Evolutionary conservation across 2,888 invertebrate genomes (phyloP).

Genomic region (Quadroppia sp.): DNA sequence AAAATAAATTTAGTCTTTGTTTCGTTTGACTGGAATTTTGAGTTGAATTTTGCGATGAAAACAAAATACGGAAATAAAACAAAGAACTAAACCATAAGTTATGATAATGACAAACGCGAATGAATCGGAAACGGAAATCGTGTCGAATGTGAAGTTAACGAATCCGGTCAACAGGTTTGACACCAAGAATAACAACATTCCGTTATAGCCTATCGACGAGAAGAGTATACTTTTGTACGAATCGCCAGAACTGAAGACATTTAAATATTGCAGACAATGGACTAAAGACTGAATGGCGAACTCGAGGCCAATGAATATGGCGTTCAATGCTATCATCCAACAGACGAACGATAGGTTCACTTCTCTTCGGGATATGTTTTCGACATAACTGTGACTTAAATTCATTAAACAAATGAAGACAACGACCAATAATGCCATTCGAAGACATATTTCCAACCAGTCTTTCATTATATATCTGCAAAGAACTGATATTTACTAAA

Average conservation of each 20-base stretch:
- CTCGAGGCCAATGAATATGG: slow-evolving; percentile 36
- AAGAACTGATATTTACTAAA: not conserved
- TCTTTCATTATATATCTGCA: slow-evolving; percentile 15
- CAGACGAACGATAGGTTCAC: slow-evolving; percentile 76
- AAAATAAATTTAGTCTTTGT: no score
- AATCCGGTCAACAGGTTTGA: slow-evolving; percentile 79
- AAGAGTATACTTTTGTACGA: slow-evolving; percentile 40
- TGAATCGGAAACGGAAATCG: slow-evolving; percentile 52
- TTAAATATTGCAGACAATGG: slow-evolving; percentile 31
- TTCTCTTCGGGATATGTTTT: slow-evolving; percentile 66
- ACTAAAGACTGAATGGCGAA: slow-evolving; percentile 28
- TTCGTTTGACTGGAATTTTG: slow-evolving; percentile 11
- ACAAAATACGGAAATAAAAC: not conserved
- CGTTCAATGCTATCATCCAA: slow-evolving; percentile 63
- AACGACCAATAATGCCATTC: not conserved
- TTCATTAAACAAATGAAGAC: slow-evolving; percentile 15
- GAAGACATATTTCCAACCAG: not conserved
- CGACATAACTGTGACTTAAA: slow-evolving; percentile 49
- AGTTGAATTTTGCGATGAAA: slow-evolving; percentile 4
- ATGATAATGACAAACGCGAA: not conserved
- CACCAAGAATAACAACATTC: slow-evolving; percentile 73
- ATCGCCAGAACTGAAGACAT: slow-evolving; percentile 32
- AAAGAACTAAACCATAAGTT: not conserved
- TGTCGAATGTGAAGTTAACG: slow-evolving; percentile 68
- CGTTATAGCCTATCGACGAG: slow-evolving; percentile 70